Base-by-base conservation (phyloP, 1,140 invertebrate species). In the Aphelenchoides fujianensis region DNA sequence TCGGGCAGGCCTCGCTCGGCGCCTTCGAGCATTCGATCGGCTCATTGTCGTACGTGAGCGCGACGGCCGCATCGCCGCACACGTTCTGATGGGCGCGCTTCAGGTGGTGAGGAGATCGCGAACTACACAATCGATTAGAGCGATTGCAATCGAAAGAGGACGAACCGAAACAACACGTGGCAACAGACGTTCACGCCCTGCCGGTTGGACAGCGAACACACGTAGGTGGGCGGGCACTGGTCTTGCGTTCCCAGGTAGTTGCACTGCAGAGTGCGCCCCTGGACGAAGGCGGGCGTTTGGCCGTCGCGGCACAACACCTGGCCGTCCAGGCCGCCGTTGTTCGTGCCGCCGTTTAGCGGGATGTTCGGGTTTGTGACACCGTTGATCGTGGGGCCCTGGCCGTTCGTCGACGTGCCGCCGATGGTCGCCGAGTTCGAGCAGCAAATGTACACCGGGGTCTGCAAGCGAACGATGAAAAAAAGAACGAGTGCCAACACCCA, bases 381-480 rank as follows among this genome's bases (percentile, higher is more conserved):
- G 28, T 72, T 30, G 34, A 72, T 74, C 3, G 41, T n/a, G 27
- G 71, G 71, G 2, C 28, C 55, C 7, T 31, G 31, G 1, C 53
- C 72, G 36, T 68, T 35, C n/a, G 41, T 35, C 5, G n/a, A 3
- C 27, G 71, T 31, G 1, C 31, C 64, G 19, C 34, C 37, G 19
- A n/a, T n/a, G 23, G 41, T 48, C 12, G 23, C 23, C 12, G 41
- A 12, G 23, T 16, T 48, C 12, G 79, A 75, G 66, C 79, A 81
- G 57, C 79, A 81, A 35, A 81, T 76, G 53, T 82, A 67, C 1
- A 81, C 77, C 12, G 67, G 68, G 9, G 70, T 66, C 79, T 80
- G 27, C 61, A 74, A 64, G 66, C 41, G 12, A 69, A 67, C 2
- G 9, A 3, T 9, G 28, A 66, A 12, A 48, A n/a, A n/a, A n/a